Evolutionary conservation across 2,113 vertebrate species (phyloP), one percentile per base, ranked within the genome.

Genomic region (Thalassoma bifasciatum): DNA sequence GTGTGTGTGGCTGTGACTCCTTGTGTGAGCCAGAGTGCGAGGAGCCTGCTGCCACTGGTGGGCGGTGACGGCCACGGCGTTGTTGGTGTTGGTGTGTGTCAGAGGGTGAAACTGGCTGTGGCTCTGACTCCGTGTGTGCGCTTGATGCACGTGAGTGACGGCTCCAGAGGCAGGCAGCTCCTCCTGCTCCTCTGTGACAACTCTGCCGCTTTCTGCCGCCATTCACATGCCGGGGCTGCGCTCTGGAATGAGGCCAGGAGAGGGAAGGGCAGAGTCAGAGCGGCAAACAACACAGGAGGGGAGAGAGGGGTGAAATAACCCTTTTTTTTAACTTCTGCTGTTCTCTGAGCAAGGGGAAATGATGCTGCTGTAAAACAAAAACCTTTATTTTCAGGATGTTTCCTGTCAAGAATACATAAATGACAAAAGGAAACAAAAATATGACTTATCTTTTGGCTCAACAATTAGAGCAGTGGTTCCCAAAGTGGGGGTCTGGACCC

Each of bases 101-200:
- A 66, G 66, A 40, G 85, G 84, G 47, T 87, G 91, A 65, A 91
- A 88, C 74, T 89, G 91, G 76, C 88, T 72, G 89, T 92, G 86
- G 69, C 86, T 89, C 68, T 88, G 88, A 65, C 86, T 89, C 60
- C 80, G 85, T 26, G 79, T 77, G 86, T 83, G 82, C 16, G 78
- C 6, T 57, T 47, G 73, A 52, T 56, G 68, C n/a, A 37, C 19
- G 42, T 79, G 82, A 60, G 79, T 24, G 73, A 64, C 59, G 6
- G 70, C 68, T 68, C 58, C 67, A 4, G 77, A 51, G 71, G 78
- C 64, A 10, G 60, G 60, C 58, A 84, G 85, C 86, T 88, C 84
- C 78, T 88, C 84, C 87, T 81, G 84, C 80, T 85, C 86, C 86
- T 88, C 85, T 67, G 66, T 79, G 74, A 86, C 66, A 77, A 82